A percentile compares a stretch with the other conserved stretches of the same genome.
Evolutionary conservation across 2,888 invertebrate genomes (phyloP).

Genomic region (Lagria hirta): DNA sequence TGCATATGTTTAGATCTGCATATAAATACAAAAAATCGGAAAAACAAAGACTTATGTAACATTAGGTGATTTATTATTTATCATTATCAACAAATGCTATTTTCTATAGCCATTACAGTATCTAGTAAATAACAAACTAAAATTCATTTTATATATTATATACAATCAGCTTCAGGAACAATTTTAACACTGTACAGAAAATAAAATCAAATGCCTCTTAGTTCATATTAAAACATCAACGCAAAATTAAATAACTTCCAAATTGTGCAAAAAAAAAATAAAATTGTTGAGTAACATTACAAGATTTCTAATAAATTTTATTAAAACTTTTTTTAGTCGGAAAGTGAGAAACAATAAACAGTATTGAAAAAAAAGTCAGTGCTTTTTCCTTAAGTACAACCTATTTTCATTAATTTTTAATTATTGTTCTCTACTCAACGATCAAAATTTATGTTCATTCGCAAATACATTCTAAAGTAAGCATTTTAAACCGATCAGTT

Average conservation of each 20-base stretch:
- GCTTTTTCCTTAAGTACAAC: constrained; percentile 26
- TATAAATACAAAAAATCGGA: too few relatives aligned
- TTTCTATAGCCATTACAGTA: constrained; percentile 40
- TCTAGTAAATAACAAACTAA: constrained; percentile 44
- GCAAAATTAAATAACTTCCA: constrained; percentile 6
- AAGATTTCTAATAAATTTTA: too few relatives aligned
- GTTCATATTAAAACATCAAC: constrained; percentile 24
- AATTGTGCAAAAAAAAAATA: constrained; percentile 16
- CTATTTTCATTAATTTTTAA: constrained; percentile 19
- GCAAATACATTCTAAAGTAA: constrained; percentile 14
- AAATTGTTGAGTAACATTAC: constrained; percentile 7
- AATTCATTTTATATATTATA: constrained; percentile 31
- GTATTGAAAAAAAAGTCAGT: constrained; percentile 12
- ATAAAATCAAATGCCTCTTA: constrained; percentile 30
- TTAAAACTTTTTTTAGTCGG: constrained; percentile 10
- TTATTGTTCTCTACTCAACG: constrained; percentile 17
- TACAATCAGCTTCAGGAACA: constrained; percentile 35
- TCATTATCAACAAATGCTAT: constrained; percentile 44
- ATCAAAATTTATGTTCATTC: constrained; percentile 7
- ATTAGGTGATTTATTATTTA: constrained; percentile 41
- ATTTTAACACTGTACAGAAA: constrained; percentile 31
- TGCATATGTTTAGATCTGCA: too few relatives aligned
- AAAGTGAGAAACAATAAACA: constrained; percentile 11
- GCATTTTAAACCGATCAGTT: constrained; percentile 1
- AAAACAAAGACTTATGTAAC: constrained; percentile 30